Evolutionary conservation across 2,113 vertebrate species (phyloP).

Genomic region (Melospiza melodia): DNA sequence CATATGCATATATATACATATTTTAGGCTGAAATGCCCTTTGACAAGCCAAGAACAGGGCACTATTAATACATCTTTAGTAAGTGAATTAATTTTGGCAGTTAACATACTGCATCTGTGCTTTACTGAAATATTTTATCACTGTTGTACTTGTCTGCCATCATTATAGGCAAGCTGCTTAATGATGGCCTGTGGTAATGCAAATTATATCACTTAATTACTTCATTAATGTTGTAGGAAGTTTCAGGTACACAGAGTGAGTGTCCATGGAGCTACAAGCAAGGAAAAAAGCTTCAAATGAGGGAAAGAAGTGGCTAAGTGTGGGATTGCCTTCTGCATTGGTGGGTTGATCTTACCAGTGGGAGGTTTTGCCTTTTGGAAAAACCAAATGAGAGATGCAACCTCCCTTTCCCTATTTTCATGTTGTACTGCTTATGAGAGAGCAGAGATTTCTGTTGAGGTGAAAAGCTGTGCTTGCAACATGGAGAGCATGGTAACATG

Average conservation of each 20-base stretch:
- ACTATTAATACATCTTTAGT: not conserved
- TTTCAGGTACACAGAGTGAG: not conserved
- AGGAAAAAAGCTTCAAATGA: not conserved
- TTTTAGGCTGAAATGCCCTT: not conserved
- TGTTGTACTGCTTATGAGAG: not conserved
- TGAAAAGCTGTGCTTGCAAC: not conserved
- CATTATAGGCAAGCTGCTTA: not conserved
- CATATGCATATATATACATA: not conserved
- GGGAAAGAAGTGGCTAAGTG: not conserved
- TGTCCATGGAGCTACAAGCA: not conserved
- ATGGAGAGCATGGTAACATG: not conserved
- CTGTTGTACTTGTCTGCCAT: not conserved
- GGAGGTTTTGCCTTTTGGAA: not conserved
- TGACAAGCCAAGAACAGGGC: not conserved
- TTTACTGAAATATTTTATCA: constrained; percentile 1
- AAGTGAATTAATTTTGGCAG: not conserved
- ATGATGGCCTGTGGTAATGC: not conserved
- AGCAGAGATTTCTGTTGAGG: not conserved
- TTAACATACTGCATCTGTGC: not conserved
- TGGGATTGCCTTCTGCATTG: not conserved
- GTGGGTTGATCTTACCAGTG: not conserved
- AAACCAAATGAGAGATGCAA: not conserved
- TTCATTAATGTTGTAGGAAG: not conserved
- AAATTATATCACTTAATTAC: constrained; percentile 1
- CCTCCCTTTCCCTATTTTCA: not conserved